Conservation (phyloP, 2,888 invertebrate genomes). For the Ctenicera cuprea region DNA sequence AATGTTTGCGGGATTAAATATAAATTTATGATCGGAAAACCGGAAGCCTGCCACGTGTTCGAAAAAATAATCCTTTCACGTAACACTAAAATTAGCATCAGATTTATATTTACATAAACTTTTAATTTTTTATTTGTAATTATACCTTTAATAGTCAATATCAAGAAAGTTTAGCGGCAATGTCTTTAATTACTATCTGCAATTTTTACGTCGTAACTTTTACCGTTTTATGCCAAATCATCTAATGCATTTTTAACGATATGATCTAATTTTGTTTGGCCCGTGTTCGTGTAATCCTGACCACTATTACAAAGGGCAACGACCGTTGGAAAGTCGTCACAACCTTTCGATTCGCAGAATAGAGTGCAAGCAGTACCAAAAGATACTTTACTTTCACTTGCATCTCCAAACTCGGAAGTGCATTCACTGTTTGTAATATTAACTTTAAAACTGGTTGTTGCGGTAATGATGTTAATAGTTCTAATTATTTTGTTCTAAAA, state of each 20-base stretch:
- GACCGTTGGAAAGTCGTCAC: constrained; percentile 48
- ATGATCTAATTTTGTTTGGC: constrained; percentile 36
- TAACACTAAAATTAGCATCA: constrained; percentile 26
- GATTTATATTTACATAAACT: not conserved
- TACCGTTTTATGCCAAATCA: constrained; percentile 26
- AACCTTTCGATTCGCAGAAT: constrained; percentile 45
- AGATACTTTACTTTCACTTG: constrained; percentile 45
- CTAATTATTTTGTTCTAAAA: not conserved
- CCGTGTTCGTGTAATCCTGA: constrained; percentile 38
- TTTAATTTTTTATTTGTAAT: not conserved
- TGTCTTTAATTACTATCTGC: not conserved
- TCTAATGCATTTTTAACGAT: constrained; percentile 37
- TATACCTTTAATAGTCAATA: not conserved
- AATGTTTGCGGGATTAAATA: not conserved
- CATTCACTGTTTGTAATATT: constrained; percentile 29
- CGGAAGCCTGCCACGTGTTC: constrained; percentile 12
- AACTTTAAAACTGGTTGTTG: constrained; percentile 3
- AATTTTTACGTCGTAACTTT: constrained; percentile 9
- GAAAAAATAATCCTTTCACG: constrained; percentile 28
- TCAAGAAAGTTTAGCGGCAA: not conserved
- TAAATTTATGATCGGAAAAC: constrained; percentile 2
- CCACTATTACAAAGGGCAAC: constrained; percentile 42
- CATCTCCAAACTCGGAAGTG: constrained; percentile 42
- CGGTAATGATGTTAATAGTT: not conserved
- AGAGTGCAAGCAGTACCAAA: constrained; percentile 9